A percentile compares a stretch with the other conserved stretches of the same genome.
phyloP scores from a whole-genome alignment of 2,797 vertebrate genomes.

The Sebastes matsubarae region DNA sequence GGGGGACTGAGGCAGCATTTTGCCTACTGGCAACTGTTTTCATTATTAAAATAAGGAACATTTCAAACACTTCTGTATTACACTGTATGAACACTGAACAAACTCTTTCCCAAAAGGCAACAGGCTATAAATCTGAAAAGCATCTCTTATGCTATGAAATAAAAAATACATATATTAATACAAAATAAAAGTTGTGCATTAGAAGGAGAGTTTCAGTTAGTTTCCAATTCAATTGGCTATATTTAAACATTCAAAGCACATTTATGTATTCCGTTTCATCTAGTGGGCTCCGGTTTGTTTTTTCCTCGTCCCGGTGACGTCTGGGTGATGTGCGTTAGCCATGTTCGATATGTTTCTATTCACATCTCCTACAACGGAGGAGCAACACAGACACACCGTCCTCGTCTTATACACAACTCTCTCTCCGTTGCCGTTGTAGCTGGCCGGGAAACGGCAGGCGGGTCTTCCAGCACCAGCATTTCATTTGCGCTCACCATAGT shows the following conservation, averaged over 20 bases:
- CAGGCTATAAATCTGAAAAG: not conserved
- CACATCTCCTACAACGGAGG: not conserved
- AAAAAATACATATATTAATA: not conserved
- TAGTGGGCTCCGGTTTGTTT: too few relatives aligned
- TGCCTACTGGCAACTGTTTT: not conserved
- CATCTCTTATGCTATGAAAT: not conserved
- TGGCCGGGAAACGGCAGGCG: not conserved
- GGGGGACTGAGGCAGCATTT: not conserved
- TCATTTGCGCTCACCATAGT: not conserved
- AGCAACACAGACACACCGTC: not conserved
- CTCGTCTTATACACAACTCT: not conserved
- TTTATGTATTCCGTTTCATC: too few relatives aligned
- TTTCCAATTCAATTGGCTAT: not conserved
- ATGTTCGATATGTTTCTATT: not conserved
- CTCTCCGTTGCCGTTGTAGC: not conserved
- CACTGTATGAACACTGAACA: not conserved
- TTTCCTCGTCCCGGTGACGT: too few relatives aligned
- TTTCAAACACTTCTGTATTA: not conserved
- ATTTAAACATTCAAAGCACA: too few relatives aligned
- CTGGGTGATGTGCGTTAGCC: too few relatives aligned
- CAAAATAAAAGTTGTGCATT: not conserved
- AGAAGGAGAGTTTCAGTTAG: not conserved
- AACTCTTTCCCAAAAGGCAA: not conserved
- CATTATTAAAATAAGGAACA: not conserved
- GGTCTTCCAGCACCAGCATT: not conserved